These are phyloP conservation scores for Melieria picta DNA, from an alignment of 2,888 invertebrate genomes.

Conservation along the genomic window DNA sequence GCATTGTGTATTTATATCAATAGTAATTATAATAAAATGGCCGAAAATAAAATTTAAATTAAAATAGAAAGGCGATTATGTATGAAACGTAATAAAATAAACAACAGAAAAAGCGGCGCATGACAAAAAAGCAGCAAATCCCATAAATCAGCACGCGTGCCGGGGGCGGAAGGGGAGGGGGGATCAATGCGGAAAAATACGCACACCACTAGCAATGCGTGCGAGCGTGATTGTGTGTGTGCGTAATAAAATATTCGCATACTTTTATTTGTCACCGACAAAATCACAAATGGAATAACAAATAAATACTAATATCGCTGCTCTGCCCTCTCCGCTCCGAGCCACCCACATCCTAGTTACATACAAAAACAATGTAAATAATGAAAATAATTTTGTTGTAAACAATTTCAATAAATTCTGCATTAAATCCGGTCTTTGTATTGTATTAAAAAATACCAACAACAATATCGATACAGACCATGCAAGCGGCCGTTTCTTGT, in stretches of 20 bases:
- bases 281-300: constrained; percentile 42
- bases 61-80: constrained; percentile 37
- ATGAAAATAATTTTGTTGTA: constrained; percentile 29
- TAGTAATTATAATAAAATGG: constrained; percentile 50
- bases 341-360: constrained; percentile 32
- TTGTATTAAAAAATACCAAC: constrained; percentile 30
- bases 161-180: too few relatives aligned
- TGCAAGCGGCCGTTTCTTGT: neutral
- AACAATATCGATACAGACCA: constrained; percentile 5
- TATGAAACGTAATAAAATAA: constrained; percentile 14
- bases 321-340: too few relatives aligned
- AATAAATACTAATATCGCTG: constrained; percentile 39
- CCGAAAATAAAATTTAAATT: constrained; percentile 50
- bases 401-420: constrained; percentile 31
- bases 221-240: neutral
- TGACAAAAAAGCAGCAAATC: constrained; percentile 57
- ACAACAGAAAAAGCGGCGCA: constrained; percentile 21
- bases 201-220: neutral
- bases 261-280: constrained; percentile 40
- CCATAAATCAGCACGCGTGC: constrained; percentile 56
- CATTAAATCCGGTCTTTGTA: constrained; percentile 32
- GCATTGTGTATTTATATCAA: constrained; percentile 38
- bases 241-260: constrained; percentile 27
- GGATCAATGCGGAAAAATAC: neutral
- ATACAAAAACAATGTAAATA: constrained; percentile 23